These are phyloP conservation scores for Austrolebias charrua DNA, from an alignment of 2,797 vertebrate species.

Conservation along the genomic window DNA sequence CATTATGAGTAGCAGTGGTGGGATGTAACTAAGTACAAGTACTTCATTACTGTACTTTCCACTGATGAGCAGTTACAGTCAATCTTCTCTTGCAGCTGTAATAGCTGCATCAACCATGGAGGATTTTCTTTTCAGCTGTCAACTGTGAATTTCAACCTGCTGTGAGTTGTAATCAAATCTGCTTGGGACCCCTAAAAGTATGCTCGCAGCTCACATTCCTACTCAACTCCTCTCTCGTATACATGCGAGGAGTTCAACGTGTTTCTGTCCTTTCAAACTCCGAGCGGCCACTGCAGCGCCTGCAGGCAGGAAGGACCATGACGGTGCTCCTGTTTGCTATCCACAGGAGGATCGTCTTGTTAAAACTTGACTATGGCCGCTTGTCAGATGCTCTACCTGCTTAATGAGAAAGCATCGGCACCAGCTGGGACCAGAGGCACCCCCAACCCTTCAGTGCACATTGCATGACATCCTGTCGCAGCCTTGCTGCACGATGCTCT, in stretches of 20 bases:
- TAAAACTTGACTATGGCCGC: conserved; percentile 39
- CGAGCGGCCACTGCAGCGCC: background rate
- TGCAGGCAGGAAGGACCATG: conserved; percentile 9
- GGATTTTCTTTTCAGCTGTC: conserved; percentile 28
- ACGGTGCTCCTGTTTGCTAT: conserved; percentile 24
- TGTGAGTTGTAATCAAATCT: conserved; percentile 26
- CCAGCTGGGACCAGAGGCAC: conserved; percentile 25
- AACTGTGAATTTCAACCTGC: conserved; percentile 32
- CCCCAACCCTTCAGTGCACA: conserved; percentile 11
- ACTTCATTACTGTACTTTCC: too few relatives aligned
- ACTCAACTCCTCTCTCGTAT: conserved; percentile 1
- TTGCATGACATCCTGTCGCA: conserved; percentile 52
- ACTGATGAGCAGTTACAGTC: conserved; percentile 4
- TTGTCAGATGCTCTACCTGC: conserved; percentile 43
- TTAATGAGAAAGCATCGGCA: conserved; percentile 49
- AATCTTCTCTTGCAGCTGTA: conserved; percentile 26
- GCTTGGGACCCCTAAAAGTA: conserved; percentile 12
- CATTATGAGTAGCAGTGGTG: background rate
- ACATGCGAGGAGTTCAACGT: conserved; percentile 5
- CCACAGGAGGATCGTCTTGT: conserved; percentile 37
- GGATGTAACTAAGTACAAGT: too few relatives aligned
- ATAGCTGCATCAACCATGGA: conserved; percentile 26
- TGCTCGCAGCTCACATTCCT: conserved; percentile 1
- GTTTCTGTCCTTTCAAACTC: conserved; percentile 6
- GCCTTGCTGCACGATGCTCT: conserved; percentile 44